Percentiles rank a stretch among this genome's conserved stretches.
Conservation (phyloP, 2,888 invertebrate species). For the Ditula angustiorana region DNA sequence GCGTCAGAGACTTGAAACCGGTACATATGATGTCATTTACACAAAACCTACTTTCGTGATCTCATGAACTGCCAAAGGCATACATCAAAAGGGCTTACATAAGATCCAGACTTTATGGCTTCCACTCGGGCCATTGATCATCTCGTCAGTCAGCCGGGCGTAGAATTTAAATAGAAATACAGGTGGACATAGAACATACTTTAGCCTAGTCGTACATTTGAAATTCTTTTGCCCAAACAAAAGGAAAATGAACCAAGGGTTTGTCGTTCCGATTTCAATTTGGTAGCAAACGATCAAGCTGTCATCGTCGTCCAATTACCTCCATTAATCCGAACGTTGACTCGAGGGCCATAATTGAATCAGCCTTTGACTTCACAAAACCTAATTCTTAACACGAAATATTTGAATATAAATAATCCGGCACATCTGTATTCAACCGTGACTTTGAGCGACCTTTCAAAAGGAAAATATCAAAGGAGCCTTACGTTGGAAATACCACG, state of each 20-base stretch:
- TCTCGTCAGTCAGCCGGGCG: neutral
- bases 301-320: constrained; percentile 22
- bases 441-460: neutral
- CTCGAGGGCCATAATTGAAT: neutral
- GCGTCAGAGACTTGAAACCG: neutral
- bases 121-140: neutral
- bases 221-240: neutral
- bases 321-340: constrained; percentile 13
- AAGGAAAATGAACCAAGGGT: constrained; percentile 1
- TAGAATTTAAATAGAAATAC: neutral
- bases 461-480: constrained; percentile 15
- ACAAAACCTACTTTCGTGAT: constrained; percentile 31
- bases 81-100: constrained; percentile 9
- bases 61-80: constrained; percentile 35
- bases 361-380: neutral
- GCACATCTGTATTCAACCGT: neutral
- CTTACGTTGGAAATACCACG: neutral
- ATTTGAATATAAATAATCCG: neutral
- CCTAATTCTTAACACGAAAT: neutral
- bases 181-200: too few relatives aligned
- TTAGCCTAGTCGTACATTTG: neutral
- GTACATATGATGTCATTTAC: constrained; percentile 8
- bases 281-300: neutral
- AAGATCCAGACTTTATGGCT: neutral
- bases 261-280: constrained; percentile 5